Base-by-base conservation (phyloP, 2,888 invertebrate species). In the Tiliacea citrago region DNA sequence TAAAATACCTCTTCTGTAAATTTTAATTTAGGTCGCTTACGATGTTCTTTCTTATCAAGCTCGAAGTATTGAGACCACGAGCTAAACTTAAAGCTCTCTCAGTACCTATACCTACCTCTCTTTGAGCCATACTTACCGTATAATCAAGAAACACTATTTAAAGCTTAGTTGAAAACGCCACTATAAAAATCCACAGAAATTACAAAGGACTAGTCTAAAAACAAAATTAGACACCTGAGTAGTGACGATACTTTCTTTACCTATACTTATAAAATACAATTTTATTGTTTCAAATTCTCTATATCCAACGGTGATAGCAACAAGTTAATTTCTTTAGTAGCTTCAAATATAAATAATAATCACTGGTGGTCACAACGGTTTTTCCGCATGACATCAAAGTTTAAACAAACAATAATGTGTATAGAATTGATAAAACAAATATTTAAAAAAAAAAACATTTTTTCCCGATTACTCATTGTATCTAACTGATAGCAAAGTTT, bases 401-500 rank as follows among this genome's bases (percentile, higher is more conserved):
- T 71, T 55, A 71, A 82, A 68, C 4, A 68, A 67, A 73, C 69
- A 77, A 79, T 69, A 60, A 70, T 65, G 58, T 70, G 16, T 49
- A 74, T 68, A 53, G 73, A 79, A 71, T 72, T 72, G 71, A 72
- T 73, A 77, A 73, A 69, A 75, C 68, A 74, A 68, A 77, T 73
- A 66, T 47, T 42, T 29, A 51, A 63, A 82, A 71, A 76, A 70
- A 69, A 47, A 35, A 12, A 53, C 29, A 5, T 73, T 71, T 77
- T 79, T 75, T 69, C 62, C 53, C 62, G 82, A 85, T 88, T 88
- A 82, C 65, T 81, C 82, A 82, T 60, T 73, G 79, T 83, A 81
- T 88, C 79, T 78, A 62, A 71, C 75, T 77, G 88, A 88, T 85
- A 85, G 84, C 75, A 42, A 63, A 74, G 77, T 79, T 82, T 80